Percentiles rank a stretch among this genome's conserved stretches.
Conservation (phyloP, 2,797 vertebrate species). For the Botia almorhae region DNA sequence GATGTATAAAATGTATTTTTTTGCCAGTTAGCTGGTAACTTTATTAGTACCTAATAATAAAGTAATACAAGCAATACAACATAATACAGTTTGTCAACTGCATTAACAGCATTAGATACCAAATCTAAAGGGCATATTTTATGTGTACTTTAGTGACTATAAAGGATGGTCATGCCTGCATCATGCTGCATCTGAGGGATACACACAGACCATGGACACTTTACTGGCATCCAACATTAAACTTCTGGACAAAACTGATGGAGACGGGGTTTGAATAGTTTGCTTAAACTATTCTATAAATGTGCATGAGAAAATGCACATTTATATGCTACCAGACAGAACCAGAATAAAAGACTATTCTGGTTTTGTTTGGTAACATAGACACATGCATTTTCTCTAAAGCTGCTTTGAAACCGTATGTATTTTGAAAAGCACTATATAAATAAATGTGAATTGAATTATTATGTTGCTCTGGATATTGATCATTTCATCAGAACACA, state of each 20-base stretch:
- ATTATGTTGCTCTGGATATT: constrained; percentile 17
- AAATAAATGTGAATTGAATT: neutral
- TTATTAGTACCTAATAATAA: no score
- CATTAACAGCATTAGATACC: neutral
- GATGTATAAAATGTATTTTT: no score
- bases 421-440: no score
- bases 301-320: no score
- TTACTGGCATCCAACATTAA: constrained; percentile 84
- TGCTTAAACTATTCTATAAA: neutral
- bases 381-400: neutral
- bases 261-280: constrained; percentile 70
- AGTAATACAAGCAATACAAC: no score
- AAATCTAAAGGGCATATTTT: neutral
- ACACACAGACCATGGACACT: constrained; percentile 86
- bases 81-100: neutral
- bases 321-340: neutral
- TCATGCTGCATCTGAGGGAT: constrained; percentile 83
- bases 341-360: neutral
- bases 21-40: no score
- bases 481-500: constrained; percentile 76
- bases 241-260: constrained; percentile 81
- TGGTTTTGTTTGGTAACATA: no score
- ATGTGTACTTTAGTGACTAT: constrained; percentile 76
- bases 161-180: constrained; percentile 86
- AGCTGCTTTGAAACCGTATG: no score